Evolutionary conservation across 2,888 invertebrate species (phyloP), one percentile per base, ranked within the genome.

Genomic region (Pseudococcus jackbeardsleyi): DNA sequence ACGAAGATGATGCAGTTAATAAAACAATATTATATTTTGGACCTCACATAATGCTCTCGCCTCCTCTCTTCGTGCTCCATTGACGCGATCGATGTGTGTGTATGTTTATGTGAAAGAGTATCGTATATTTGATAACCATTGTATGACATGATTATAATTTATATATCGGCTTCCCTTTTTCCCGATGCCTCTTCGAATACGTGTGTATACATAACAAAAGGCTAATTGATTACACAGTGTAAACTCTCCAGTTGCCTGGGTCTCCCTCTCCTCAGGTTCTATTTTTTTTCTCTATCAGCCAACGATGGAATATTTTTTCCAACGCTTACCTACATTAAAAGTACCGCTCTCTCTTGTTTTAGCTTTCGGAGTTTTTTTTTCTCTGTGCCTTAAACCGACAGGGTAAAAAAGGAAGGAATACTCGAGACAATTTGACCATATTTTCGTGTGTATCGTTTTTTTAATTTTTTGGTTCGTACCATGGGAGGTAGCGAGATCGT

Each of bases 21-120:
- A 46, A 82, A 82, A 82, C 79, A 82, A 82, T 82, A 82, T 77
- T 77, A 77, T n/a, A 39, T 82, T 82, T 82, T 82, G 79, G 79
- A 82, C 79, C 79, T 82, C 79, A 82, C 79, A 82, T 82, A 82
- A 82, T 46, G 79, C 79, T 82, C 46, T 82, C 39, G 79, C 79
- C 42, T 26, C 5, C 15, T 82, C 33, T 17, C 33, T 17, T 17
- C 17, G 15, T 33, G 26, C 26, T 11, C 26, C 15, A 15, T 72
- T 12, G 15, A 33, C 26, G 19, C 22, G 64, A 22, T 59, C 7
- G 3, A n/a, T 7, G 59, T 12, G 59, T 59, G 59, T 59, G 7
- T 59, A 59, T 59, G 59, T 59, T 17, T 59, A 59, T n/a, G 59
- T 59, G 59, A n/a, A 59, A 59, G 17, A 59, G n/a, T 59, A 59